Evolutionary conservation across 2,113 vertebrate genomes (phyloP).

Genomic region (Daphoenositta chrysoptera): DNA sequence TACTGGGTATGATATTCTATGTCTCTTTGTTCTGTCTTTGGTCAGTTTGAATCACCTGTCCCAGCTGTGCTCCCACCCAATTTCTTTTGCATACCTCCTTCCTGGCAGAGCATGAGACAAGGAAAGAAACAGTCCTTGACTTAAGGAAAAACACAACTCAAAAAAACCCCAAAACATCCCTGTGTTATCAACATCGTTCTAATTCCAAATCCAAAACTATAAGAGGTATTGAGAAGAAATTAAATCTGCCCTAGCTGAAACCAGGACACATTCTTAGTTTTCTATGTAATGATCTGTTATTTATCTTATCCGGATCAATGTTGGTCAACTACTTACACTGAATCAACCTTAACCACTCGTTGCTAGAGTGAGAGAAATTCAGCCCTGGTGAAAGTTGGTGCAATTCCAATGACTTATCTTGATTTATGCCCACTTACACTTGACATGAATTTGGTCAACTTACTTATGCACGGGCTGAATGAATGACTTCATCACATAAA

Average conservation of each 20-base stretch:
- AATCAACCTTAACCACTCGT: background rate
- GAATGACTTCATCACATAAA: background rate
- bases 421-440: background rate
- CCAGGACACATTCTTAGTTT: background rate
- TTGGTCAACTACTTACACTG: background rate
- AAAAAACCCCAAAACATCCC: background rate
- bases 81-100: background rate
- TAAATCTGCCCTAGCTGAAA: background rate
- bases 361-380: background rate
- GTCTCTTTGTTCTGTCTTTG: background rate
- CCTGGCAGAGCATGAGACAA: background rate
- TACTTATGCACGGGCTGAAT: background rate
- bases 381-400: background rate
- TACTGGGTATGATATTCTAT: background rate
- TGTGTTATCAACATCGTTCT: background rate
- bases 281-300: background rate
- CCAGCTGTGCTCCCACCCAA: background rate
- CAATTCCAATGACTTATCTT: background rate
- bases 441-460: background rate
- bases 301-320: background rate
- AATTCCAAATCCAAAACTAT: background rate
- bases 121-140: accelerated
- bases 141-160: background rate
- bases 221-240: background rate
- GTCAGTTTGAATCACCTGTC: background rate